A percentile compares a stretch with the other conserved stretches of the same genome.
These are phyloP conservation scores for Temnothorax unifasciatus DNA, from an alignment of 2,888 invertebrate genomes.

Conservation along the genomic window DNA sequence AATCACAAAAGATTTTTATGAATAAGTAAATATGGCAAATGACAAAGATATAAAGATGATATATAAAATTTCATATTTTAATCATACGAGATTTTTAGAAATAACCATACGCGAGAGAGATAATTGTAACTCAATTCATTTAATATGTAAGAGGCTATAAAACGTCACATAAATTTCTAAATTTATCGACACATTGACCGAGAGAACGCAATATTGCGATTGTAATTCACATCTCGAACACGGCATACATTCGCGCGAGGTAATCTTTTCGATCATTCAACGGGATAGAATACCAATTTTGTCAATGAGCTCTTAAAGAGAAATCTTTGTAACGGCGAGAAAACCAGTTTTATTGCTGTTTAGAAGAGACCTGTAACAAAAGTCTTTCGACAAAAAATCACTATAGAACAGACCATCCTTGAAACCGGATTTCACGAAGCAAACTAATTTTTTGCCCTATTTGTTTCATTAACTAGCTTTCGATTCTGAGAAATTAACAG, in stretches of 20 bases:
- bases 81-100: background rate
- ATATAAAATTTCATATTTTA: background rate
- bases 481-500: conserved; percentile 21
- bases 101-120: background rate
- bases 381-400: background rate
- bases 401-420: background rate
- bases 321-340: background rate
- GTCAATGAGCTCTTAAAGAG: background rate
- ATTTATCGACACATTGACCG: conserved; percentile 31
- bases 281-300: conserved; percentile 58
- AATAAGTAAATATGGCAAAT: background rate
- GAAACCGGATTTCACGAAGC: background rate
- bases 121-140: background rate
- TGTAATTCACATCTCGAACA: conserved; percentile 52
- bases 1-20: background rate
- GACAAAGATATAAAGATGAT: background rate
- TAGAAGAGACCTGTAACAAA: background rate
- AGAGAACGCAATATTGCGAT: conserved; percentile 57
- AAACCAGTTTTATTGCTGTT: background rate
- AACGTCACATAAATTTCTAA: background rate
- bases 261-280: conserved; percentile 20
- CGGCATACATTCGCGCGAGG: conserved; percentile 40
- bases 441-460: background rate
- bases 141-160: background rate
- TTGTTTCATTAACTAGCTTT: background rate